phyloP scores from a whole-genome alignment of 2,797 vertebrate genomes.

The Macrochelys suwanniensis region DNA sequence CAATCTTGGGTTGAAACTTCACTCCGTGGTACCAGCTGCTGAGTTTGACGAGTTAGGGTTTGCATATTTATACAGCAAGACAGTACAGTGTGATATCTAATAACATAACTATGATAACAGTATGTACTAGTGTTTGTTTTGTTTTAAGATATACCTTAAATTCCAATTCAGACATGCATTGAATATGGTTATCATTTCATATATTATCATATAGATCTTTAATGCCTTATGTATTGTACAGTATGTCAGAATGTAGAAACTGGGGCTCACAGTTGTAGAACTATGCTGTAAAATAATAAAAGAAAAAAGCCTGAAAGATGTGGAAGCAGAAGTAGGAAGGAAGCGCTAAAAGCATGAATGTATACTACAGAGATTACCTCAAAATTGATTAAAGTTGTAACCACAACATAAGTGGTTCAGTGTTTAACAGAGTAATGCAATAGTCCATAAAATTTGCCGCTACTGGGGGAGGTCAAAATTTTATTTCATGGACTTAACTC shows the following conservation, averaged over 20 bases:
- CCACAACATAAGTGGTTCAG: constrained; percentile 9
- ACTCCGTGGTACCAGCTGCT: constrained; percentile 21
- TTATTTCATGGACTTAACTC: constrained; percentile 42
- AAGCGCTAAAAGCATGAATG: constrained; percentile 18
- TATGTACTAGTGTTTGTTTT: background rate
- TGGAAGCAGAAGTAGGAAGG: constrained; percentile 14
- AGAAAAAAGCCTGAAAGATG: constrained; percentile 10
- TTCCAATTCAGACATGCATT: constrained; percentile 31
- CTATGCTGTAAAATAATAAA: constrained; percentile 19
- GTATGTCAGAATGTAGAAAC: constrained; percentile 20
- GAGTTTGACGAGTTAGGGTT: background rate
- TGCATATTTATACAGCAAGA: constrained; percentile 38
- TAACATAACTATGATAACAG: background rate
- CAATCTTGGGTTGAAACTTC: constrained; percentile 28
- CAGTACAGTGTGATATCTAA: background rate
- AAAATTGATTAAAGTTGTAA: constrained; percentile 42
- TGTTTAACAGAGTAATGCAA: constrained; percentile 26
- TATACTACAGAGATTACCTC: constrained; percentile 38
- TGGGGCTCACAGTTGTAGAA: constrained; percentile 24
- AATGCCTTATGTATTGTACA: background rate
- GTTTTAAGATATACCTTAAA: constrained; percentile 30
- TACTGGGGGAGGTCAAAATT: background rate
- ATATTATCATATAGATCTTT: background rate
- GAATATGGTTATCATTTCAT: background rate
- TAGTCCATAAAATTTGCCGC: constrained; percentile 45